These are phyloP conservation scores for Calonectris borealis DNA, from an alignment of 2,113 vertebrate genomes.

Conservation along the genomic window DNA sequence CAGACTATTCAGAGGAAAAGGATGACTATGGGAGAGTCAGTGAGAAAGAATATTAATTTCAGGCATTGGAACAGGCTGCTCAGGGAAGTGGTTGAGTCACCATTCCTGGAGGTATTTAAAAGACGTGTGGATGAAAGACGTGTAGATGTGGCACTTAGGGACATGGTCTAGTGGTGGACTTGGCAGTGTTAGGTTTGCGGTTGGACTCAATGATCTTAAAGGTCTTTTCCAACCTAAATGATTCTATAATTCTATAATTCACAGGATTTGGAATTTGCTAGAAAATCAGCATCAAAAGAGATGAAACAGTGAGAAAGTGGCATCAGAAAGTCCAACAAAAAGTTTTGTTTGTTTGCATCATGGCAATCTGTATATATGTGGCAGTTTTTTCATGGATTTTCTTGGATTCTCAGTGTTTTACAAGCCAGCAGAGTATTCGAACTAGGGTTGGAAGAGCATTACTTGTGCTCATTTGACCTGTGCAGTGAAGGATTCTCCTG, in stretches of 20 bases:
- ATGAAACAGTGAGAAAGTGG: not conserved
- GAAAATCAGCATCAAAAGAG: not conserved
- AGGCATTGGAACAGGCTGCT: not conserved
- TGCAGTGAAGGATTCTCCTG: not conserved
- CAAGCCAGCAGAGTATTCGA: not conserved
- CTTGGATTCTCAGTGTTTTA: not conserved
- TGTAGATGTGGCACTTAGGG: not conserved
- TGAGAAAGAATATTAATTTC: not conserved
- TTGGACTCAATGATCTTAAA: not conserved
- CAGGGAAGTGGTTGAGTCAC: not conserved
- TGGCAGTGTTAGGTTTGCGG: not conserved
- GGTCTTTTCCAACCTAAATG: not conserved
- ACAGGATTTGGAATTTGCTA: not conserved
- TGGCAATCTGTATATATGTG: not conserved
- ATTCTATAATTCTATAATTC: not conserved
- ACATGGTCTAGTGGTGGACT: not conserved
- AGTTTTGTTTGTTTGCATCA: not conserved
- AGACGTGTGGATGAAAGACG: accelerated
- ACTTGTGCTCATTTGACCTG: not conserved
- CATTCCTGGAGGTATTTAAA: not conserved
- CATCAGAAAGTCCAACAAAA: not conserved
- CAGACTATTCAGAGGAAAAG: not conserved
- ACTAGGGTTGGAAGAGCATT: not conserved
- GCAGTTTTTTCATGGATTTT: not conserved
- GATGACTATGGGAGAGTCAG: not conserved